Conservation (phyloP, 2,113 vertebrate genomes). For the Cardinalis cardinalis region DNA sequence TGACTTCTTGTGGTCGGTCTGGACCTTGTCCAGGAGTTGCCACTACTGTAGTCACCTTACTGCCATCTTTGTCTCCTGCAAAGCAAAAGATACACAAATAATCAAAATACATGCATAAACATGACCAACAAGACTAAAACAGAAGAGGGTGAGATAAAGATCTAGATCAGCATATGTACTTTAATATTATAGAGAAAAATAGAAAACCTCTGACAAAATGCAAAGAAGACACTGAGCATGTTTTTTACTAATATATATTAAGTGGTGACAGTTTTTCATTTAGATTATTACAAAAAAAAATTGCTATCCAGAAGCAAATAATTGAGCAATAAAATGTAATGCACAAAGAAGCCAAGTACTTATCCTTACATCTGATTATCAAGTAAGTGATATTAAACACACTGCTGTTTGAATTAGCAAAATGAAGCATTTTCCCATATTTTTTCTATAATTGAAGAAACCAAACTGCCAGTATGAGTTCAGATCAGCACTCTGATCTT, state of each 20-base stretch:
- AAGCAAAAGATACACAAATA: background rate
- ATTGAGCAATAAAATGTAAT: background rate
- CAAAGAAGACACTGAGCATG: background rate
- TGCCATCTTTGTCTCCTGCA: conserved; percentile 96
- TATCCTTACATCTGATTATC: background rate
- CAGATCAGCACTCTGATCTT: background rate
- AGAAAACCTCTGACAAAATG: background rate
- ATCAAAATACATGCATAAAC: background rate
- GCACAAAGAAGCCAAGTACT: background rate
- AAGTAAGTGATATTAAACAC: background rate
- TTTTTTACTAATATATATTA: background rate
- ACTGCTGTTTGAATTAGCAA: background rate
- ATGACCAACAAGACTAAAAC: background rate
- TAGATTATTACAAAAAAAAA: background rate
- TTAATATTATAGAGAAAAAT: background rate
- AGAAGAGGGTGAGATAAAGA: background rate
- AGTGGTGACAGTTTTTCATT: background rate
- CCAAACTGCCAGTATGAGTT: background rate
- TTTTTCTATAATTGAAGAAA: background rate
- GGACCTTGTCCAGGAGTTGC: conserved; percentile 97
- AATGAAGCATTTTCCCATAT: background rate
- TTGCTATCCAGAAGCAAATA: background rate
- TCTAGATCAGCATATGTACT: background rate
- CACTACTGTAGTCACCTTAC: conserved; percentile 97
- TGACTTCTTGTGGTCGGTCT: conserved; percentile 96